phyloP scores from a whole-genome alignment of 2,113 vertebrate species.

The Calyptomena viridis region DNA sequence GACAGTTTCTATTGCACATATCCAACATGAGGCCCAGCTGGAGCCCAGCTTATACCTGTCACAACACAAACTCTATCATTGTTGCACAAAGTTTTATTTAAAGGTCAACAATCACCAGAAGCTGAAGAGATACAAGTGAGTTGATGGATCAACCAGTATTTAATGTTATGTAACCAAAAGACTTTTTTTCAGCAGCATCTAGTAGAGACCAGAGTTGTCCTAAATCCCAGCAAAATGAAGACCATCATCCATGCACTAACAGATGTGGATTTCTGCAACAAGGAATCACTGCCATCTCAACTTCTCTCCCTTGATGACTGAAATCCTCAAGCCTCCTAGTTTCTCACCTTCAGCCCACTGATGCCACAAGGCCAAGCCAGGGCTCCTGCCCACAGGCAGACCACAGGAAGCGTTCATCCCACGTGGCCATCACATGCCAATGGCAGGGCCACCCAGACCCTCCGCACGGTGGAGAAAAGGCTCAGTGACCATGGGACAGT shows the following conservation, averaged over 20 bases:
- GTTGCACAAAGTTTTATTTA: neutral
- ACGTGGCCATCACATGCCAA: accelerated
- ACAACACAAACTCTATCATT: neutral
- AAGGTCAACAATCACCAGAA: neutral
- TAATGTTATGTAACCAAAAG: neutral
- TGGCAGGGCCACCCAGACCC: neutral
- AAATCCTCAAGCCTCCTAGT: neutral
- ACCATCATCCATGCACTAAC: neutral
- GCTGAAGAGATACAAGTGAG: neutral
- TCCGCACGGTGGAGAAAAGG: neutral
- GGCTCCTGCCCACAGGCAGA: neutral
- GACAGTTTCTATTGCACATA: neutral
- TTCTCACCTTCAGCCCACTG: neutral
- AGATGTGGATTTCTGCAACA: neutral
- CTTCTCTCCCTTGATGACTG: neutral
- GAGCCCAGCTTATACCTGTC: neutral
- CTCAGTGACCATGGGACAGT: neutral
- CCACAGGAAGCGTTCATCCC: neutral
- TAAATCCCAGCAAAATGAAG: neutral
- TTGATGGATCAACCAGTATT: neutral
- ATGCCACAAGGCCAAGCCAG: neutral
- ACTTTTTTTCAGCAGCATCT: neutral
- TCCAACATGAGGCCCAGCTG: neutral
- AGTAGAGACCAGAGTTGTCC: neutral
- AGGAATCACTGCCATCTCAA: neutral